Conservation (phyloP, 2,888 invertebrate species). For the Dynastes tityus region DNA sequence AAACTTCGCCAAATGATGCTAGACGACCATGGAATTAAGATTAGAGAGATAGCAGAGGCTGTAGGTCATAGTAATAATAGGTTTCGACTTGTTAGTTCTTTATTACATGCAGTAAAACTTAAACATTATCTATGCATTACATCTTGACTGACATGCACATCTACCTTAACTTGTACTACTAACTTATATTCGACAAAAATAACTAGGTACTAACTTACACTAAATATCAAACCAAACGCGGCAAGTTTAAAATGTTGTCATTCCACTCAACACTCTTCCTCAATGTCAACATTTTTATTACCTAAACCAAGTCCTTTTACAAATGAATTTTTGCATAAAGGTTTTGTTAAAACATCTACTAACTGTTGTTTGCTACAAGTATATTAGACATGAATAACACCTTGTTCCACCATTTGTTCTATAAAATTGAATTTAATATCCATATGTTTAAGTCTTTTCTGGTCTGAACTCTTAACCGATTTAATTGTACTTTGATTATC, state of each 20-base stretch:
- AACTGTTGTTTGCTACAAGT: conserved; percentile 12
- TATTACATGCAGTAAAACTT: too few species aligned
- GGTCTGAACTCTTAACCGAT: conserved; percentile 50
- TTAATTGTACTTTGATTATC: conserved; percentile 52
- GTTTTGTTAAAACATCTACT: conserved; percentile 36
- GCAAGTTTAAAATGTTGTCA: background rate
- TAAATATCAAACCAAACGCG: too few species aligned
- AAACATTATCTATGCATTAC: too few species aligned
- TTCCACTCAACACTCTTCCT: conserved; percentile 30
- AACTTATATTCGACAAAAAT: too few species aligned
- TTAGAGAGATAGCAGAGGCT: too few species aligned
- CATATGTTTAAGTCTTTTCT: conserved; percentile 49
- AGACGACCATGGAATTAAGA: too few species aligned
- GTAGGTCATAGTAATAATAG: too few species aligned
- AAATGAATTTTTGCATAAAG: conserved; percentile 5
- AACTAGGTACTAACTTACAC: too few species aligned
- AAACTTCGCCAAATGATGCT: too few species aligned
- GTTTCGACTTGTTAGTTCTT: too few species aligned
- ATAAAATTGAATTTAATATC: conserved; percentile 38
- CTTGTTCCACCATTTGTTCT: conserved; percentile 32
- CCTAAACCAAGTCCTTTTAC: background rate
- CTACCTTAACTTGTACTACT: too few species aligned
- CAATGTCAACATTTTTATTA: conserved; percentile 18
- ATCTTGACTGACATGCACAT: too few species aligned
- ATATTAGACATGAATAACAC: conserved; percentile 33